Evolutionary conservation across 2,888 invertebrate species (phyloP).

Genomic region (Stenoptilia bipunctidactyla): DNA sequence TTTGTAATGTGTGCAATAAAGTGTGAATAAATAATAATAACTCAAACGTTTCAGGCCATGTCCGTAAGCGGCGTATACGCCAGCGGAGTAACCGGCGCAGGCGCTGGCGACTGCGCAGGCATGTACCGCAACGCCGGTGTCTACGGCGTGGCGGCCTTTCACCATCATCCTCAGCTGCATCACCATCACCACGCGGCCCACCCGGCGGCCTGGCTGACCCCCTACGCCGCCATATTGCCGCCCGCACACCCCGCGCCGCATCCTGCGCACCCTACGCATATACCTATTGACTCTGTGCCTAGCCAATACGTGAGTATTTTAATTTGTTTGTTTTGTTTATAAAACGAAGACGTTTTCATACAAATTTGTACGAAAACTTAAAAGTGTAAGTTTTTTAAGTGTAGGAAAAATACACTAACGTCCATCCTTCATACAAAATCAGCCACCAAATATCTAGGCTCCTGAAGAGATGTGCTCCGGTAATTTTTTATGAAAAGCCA

Average conservation of each 20-base stretch:
- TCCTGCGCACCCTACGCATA: slow-evolving; percentile 49
- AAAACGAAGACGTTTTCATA: no score
- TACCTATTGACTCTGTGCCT: slow-evolving; percentile 62
- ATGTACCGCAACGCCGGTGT: slow-evolving; percentile 57
- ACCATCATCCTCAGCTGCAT: slow-evolving; percentile 55
- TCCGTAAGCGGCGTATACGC: slow-evolving; percentile 59
- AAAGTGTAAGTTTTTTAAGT: no score
- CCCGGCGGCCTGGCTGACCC: slow-evolving; percentile 58
- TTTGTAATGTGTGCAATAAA: no score
- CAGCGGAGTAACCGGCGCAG: slow-evolving; percentile 41
- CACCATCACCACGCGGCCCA: slow-evolving; percentile 55
- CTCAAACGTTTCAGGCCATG: slow-evolving; percentile 40
- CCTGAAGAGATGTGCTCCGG: no score
- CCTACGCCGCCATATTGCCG: slow-evolving; percentile 55
- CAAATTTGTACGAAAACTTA: no score
- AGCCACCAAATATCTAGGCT: no score
- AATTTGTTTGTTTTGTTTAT: no score
- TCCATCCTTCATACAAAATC: no score
- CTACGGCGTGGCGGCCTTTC: slow-evolving; percentile 59
- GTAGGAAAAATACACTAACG: no score
- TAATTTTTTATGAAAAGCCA: no score
- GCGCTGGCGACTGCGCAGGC: slow-evolving; percentile 48
- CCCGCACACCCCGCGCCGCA: slow-evolving; percentile 48
- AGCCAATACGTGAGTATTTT: slow-evolving; percentile 68
- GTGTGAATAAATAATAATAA: no score